A percentile compares a stretch with the other conserved stretches of the same genome.
phyloP scores from a whole-genome alignment of 2,888 invertebrate species.

The Lepidochitona cinerea region DNA sequence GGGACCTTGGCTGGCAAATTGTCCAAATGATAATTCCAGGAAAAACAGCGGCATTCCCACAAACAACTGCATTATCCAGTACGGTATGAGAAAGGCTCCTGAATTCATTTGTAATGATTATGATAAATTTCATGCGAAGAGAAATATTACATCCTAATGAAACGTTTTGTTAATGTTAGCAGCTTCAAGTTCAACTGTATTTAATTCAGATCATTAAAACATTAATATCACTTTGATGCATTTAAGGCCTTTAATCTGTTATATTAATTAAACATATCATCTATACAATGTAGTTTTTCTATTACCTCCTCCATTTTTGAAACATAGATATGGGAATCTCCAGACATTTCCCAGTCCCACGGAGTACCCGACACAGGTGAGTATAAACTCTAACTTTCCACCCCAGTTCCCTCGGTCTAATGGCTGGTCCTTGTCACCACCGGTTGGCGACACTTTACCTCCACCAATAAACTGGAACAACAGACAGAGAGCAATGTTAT shows the following conservation, averaged over 20 bases:
- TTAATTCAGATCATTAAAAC: too few relatives aligned
- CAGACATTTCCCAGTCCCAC: neutral
- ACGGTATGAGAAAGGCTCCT: slow-evolving; percentile 59
- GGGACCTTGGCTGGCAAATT: slow-evolving; percentile 6
- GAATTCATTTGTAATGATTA: too few relatives aligned
- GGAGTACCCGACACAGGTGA: neutral
- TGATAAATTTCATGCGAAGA: too few relatives aligned
- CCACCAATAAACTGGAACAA: neutral
- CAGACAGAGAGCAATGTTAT: too few relatives aligned
- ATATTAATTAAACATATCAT: neutral
- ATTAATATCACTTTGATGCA: too few relatives aligned
- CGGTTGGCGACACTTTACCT: neutral
- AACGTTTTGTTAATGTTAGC: too few relatives aligned
- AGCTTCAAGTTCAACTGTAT: too few relatives aligned
- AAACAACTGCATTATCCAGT: slow-evolving; percentile 46
- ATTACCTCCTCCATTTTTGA: neutral
- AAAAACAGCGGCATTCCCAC: slow-evolving; percentile 83
- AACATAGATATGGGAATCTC: neutral
- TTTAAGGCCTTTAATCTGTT: too few relatives aligned
- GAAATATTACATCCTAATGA: too few relatives aligned
- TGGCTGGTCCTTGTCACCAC: neutral
- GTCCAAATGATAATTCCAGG: slow-evolving; percentile 75
- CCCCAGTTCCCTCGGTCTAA: neutral
- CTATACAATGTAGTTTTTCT: neutral
- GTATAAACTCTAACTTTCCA: neutral